Conservation (phyloP, 2,113 vertebrate genomes). For the Oncorhynchus keta region DNA sequence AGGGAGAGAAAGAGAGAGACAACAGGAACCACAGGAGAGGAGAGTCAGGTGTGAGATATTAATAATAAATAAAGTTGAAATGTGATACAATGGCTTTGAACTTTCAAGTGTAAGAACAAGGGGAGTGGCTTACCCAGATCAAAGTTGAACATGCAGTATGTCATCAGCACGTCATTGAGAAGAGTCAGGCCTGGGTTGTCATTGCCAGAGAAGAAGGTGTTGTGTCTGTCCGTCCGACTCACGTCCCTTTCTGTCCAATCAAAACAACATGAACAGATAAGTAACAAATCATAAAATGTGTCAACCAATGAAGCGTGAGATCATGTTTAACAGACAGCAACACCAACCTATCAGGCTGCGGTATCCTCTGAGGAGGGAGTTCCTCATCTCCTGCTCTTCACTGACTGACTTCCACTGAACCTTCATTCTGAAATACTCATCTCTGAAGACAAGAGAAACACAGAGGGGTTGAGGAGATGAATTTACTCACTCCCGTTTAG, state of each 20-base stretch:
- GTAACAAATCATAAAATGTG: neutral
- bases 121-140: slow-evolving; percentile 77
- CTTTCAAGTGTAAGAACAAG: neutral
- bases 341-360: slow-evolving; percentile 84
- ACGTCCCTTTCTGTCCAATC: slow-evolving; percentile 81
- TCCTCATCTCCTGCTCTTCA: slow-evolving; percentile 88
- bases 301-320: neutral
- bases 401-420: slow-evolving; percentile 92
- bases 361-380: slow-evolving; percentile 87
- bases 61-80: no score
- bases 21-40: neutral
- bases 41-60: neutral
- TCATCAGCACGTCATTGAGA: slow-evolving; percentile 87
- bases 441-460: slow-evolving; percentile 63
- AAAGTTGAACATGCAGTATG: slow-evolving; percentile 94
- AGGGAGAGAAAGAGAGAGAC: slow-evolving; percentile 7
- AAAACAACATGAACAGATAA: neutral
- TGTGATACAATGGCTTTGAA: no score
- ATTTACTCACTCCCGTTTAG: neutral
- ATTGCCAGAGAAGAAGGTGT: slow-evolving; percentile 87
- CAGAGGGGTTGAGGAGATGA: neutral
- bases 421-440: slow-evolving; percentile 93
- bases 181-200: slow-evolving; percentile 84
- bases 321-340: neutral
- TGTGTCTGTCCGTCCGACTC: slow-evolving; percentile 85